Evolutionary conservation across 2,888 invertebrate species (phyloP).

Genomic region (Dione vanillae): DNA sequence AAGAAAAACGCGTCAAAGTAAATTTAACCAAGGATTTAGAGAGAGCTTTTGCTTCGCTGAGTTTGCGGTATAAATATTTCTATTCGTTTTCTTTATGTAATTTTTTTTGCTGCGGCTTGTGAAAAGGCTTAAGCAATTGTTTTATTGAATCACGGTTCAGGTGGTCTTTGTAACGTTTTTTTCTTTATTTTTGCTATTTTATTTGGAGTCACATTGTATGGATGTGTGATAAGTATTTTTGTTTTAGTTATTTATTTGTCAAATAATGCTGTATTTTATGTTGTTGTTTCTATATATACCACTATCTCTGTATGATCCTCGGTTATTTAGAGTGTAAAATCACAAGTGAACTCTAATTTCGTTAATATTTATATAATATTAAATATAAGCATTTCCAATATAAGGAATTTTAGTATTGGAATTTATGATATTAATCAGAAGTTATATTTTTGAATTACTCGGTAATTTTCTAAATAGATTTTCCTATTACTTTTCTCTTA

Average conservation of each 20-base stretch:
- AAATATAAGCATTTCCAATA: not conserved
- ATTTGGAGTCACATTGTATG: not conserved
- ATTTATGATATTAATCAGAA: too few species aligned
- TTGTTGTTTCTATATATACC: too few species aligned
- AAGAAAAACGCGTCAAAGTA: conserved; percentile 30
- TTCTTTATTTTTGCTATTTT: too few species aligned
- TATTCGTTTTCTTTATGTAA: conserved; percentile 15
- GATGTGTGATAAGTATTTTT: too few species aligned
- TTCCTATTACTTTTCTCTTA: not conserved
- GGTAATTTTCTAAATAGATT: not conserved
- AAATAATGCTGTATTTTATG: too few species aligned
- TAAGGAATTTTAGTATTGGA: too few species aligned
- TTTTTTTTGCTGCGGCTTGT: conserved; percentile 1
- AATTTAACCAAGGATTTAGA: conserved; percentile 26
- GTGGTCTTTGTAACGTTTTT: conserved; percentile 2
- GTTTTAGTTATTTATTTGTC: too few species aligned
- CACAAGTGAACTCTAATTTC: too few species aligned
- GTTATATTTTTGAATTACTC: not conserved
- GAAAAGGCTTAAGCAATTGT: conserved; percentile 26
- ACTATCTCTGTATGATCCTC: too few species aligned
- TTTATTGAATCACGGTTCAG: conserved; percentile 15
- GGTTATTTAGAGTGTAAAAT: too few species aligned
- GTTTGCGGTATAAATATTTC: conserved; percentile 24
- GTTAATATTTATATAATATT: not conserved
- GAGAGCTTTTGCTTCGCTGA: conserved; percentile 10